Evolutionary conservation across 2,797 vertebrate genomes (phyloP).

Genomic region (Callimico goeldii): DNA sequence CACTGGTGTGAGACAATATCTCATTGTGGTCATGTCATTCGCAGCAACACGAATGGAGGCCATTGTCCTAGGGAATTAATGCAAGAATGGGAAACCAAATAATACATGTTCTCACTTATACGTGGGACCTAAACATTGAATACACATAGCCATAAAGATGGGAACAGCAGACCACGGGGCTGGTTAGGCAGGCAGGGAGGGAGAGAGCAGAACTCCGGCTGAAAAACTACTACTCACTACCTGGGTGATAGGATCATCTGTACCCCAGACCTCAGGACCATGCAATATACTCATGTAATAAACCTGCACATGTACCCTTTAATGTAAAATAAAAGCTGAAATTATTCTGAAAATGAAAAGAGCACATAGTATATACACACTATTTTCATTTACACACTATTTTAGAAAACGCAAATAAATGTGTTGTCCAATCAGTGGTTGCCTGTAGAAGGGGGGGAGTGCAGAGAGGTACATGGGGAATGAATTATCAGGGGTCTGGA

Average conservation of each 20-base stretch:
- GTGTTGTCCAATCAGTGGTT: not conserved
- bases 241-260: too few relatives aligned
- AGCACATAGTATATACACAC: not conserved
- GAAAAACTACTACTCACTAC: too few relatives aligned
- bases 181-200: too few relatives aligned
- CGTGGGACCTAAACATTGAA: too few relatives aligned
- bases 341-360: not conserved
- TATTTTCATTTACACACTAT: not conserved
- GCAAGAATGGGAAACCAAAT: not conserved
- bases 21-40: not conserved
- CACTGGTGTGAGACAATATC: not conserved
- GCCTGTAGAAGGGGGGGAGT: not conserved
- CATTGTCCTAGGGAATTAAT: not conserved
- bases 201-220: too few relatives aligned
- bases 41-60: not conserved
- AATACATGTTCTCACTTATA: not conserved
- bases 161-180: too few relatives aligned
- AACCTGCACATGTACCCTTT: not conserved
- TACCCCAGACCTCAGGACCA: too few relatives aligned
- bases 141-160: too few relatives aligned
- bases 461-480: not conserved
- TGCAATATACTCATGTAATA: too few relatives aligned
- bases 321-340: not conserved
- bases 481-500: not conserved
- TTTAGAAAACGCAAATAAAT: not conserved